Conservation (phyloP, 2,797 vertebrate genomes). For the Urocyon cinereoargenteus region DNA sequence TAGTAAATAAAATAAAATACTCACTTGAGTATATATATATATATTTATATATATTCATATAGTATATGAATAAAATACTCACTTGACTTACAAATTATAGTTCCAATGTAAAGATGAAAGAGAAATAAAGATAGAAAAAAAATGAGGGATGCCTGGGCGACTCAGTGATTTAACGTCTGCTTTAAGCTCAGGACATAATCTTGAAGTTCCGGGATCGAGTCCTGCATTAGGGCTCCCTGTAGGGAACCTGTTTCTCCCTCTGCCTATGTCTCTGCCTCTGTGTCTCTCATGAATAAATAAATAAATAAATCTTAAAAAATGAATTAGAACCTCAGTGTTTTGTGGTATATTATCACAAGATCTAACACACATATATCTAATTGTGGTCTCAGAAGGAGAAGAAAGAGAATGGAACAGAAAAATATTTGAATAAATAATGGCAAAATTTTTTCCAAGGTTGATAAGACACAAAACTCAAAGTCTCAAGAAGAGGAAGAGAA, state of each 20-base stretch:
- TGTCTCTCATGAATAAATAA: no score
- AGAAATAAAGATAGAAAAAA: background rate
- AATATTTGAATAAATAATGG: background rate
- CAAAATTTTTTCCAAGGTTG: background rate
- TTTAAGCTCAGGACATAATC: no score
- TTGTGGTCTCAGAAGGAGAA: background rate
- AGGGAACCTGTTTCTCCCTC: no score
- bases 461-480: background rate
- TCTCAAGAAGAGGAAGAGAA: background rate
- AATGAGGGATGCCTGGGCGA: no score
- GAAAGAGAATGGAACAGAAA: background rate
- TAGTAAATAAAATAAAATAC: no score
- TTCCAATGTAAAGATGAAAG: background rate
- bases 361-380: background rate
- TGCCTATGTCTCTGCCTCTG: no score
- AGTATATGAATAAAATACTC: background rate
- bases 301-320: background rate
- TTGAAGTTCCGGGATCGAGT: no score
- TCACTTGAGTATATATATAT: no score
- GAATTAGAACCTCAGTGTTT: background rate
- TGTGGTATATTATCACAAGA: background rate
- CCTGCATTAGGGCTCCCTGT: no score
- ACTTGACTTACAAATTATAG: slow-evolving; percentile 12
- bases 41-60: no score
- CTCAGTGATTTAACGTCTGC: no score